A percentile compares a stretch with the other conserved stretches of the same genome.
Evolutionary conservation across 2,113 vertebrate genomes (phyloP).

Genomic region (Noturus placidus): DNA sequence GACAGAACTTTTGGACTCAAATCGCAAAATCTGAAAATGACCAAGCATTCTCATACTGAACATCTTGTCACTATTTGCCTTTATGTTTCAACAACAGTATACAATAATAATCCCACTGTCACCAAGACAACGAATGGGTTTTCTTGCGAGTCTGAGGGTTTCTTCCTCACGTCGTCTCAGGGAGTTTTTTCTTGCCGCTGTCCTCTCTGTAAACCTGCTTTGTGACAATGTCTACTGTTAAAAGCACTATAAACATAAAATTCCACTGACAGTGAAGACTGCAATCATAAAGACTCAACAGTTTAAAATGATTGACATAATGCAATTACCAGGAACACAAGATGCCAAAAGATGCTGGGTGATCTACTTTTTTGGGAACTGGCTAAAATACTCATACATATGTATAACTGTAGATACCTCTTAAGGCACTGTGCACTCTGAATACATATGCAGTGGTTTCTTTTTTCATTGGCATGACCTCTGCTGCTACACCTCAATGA

Average conservation of each 20-base stretch:
- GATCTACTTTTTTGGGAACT: neutral
- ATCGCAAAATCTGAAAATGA: neutral
- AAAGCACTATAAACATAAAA: neutral
- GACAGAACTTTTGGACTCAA: neutral
- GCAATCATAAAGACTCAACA: neutral
- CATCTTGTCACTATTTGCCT: neutral
- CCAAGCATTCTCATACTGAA: neutral
- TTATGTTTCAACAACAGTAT: neutral
- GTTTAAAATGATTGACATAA: neutral
- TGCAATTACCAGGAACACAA: neutral
- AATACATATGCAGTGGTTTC: conserved; percentile 21
- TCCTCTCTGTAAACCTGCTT: neutral
- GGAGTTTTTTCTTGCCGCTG: neutral
- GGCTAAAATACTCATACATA: conserved; percentile 16
- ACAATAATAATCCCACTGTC: neutral
- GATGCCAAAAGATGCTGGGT: neutral
- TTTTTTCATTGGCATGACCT: conserved; percentile 24
- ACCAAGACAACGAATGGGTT: neutral
- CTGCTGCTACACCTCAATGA: conserved; percentile 10
- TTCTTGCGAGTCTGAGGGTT: neutral
- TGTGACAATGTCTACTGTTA: neutral
- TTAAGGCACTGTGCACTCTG: neutral
- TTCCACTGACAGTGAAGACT: neutral
- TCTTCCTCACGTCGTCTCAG: neutral
- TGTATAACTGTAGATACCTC: neutral